phyloP scores from a whole-genome alignment of 30 jellyfish, hydroid and myxozoan genomes.

The Aurelia sp. region DNA sequence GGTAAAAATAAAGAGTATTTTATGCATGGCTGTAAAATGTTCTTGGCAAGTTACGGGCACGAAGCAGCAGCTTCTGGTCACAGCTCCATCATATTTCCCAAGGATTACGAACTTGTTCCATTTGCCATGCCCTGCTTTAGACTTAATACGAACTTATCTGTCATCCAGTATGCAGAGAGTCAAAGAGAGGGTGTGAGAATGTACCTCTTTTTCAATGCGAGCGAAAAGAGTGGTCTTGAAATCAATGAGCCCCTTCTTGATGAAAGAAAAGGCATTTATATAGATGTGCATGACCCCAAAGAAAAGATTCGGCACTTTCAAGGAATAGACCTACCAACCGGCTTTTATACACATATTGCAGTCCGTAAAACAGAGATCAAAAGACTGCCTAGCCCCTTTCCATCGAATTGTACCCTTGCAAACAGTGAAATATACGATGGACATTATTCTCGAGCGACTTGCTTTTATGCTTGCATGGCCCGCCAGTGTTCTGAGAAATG shows the following conservation, averaged over 20 bases:
- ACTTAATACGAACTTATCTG: background rate
- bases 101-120: background rate
- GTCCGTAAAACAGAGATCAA: background rate
- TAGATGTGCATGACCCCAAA: conserved; percentile 12
- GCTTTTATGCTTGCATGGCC: background rate
- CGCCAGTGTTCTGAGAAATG: background rate
- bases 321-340: conserved; percentile 2
- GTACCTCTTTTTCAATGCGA: conserved; percentile 20
- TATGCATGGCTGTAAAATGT: conserved; percentile 14
- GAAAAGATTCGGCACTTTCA: background rate
- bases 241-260: background rate
- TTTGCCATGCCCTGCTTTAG: conserved; percentile 47
- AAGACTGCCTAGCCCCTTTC: conserved; percentile 5
- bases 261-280: background rate
- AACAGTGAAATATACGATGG: background rate
- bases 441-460: background rate
- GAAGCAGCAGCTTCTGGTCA: background rate
- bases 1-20: conserved; percentile 39
- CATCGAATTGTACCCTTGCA: background rate
- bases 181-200: conserved; percentile 27
- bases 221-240: background rate
- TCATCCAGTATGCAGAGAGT: conserved; percentile 25
- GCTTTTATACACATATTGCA: background rate
- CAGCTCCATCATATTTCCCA: conserved; percentile 15
- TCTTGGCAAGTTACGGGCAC: conserved; percentile 7